phyloP scores from a whole-genome alignment of 2,888 invertebrate species.

The Sabellastarte sp. region DNA sequence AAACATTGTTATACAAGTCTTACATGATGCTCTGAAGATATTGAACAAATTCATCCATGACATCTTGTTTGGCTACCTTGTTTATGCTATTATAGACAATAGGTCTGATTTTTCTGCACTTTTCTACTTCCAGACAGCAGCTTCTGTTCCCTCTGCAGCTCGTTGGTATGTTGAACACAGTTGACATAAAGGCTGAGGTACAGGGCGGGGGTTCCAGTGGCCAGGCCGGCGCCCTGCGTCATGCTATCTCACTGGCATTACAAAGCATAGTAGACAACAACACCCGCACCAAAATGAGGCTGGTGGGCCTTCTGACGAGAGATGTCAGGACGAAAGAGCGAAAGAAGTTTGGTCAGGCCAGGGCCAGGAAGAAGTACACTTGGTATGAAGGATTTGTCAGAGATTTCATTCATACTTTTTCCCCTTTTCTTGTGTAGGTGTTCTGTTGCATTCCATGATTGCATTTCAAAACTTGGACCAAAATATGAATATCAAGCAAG shows the following conservation, averaged over 20 bases:
- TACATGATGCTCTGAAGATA: too few species aligned
- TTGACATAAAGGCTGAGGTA: slow-evolving; percentile 75
- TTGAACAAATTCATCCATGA: too few species aligned
- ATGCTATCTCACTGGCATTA: slow-evolving; percentile 78
- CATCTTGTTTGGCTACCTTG: too few species aligned
- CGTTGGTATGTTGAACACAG: slow-evolving; percentile 71
- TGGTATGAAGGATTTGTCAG: too few species aligned
- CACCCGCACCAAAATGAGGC: slow-evolving; percentile 79
- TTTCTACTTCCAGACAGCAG: slow-evolving; percentile 64
- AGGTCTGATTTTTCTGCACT: too few species aligned
- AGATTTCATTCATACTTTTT: too few species aligned
- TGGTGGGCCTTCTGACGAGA: slow-evolving; percentile 82
- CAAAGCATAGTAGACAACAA: slow-evolving; percentile 78
- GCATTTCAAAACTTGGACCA: too few species aligned
- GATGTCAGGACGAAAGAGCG: slow-evolving; percentile 79
- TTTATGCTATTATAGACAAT: too few species aligned
- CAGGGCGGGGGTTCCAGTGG: slow-evolving; percentile 64
- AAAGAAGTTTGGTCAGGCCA: slow-evolving; percentile 89
- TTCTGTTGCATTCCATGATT: too few species aligned
- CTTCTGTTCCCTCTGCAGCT: slow-evolving; percentile 82
- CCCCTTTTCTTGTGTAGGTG: too few species aligned
- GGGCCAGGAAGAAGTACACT: slow-evolving; percentile 85
- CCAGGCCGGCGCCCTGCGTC: slow-evolving; percentile 85
- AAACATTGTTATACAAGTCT: too few species aligned
- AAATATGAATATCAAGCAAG: too few species aligned